A percentile compares a stretch with the other conserved stretches of the same genome.
These are phyloP conservation scores for Orthochromis malagaraziensis DNA, from an alignment of 2,113 vertebrate genomes.

Conservation along the genomic window DNA sequence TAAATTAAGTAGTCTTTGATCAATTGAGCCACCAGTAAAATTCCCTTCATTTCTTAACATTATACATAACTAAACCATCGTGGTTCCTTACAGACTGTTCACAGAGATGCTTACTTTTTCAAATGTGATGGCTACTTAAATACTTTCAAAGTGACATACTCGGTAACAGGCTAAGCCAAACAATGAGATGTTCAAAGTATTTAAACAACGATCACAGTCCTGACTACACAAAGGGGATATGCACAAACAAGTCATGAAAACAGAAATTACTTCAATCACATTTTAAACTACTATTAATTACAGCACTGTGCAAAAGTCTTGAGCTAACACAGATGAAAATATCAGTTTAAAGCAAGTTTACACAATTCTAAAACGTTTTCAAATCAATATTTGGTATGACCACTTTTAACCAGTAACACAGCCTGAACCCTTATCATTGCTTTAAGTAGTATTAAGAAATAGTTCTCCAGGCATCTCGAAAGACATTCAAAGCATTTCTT, in stretches of 20 bases:
- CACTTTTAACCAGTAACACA: background rate
- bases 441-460: background rate
- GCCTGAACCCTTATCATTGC: background rate
- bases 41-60: background rate
- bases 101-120: background rate
- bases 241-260: background rate
- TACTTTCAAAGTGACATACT: background rate
- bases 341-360: background rate
- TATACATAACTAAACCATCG: background rate
- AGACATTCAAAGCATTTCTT: background rate
- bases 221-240: background rate
- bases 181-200: background rate
- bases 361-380: background rate
- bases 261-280: background rate
- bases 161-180: background rate
- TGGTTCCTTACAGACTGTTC: background rate
- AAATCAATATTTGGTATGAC: background rate
- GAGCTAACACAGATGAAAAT: background rate
- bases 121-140: background rate
- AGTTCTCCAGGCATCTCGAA: background rate
- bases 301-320: background rate
- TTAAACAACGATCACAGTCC: background rate
- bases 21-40: background rate
- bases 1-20: slow-evolving; percentile 2
- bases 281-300: background rate